Percentiles rank a stretch among this genome's conserved stretches.
These are phyloP conservation scores for Pelagia noctiluca DNA, from an alignment of 30 jellyfish, hydroid and myxozoan genomes.

Conservation along the genomic window DNA sequence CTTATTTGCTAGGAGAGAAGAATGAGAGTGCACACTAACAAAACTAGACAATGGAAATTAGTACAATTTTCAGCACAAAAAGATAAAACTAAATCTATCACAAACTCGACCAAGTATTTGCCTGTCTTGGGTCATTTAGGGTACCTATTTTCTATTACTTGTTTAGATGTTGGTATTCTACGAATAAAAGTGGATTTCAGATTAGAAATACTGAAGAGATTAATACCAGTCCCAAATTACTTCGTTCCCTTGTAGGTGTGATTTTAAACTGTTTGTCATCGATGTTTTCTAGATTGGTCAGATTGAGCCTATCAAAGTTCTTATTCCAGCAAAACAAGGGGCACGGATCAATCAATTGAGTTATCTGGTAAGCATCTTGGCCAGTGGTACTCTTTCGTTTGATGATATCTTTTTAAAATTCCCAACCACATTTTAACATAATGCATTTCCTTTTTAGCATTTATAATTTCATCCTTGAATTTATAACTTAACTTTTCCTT, in stretches of 20 bases:
- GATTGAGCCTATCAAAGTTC: not conserved
- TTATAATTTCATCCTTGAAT: not conserved
- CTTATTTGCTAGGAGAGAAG: too few relatives aligned
- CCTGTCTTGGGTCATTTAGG: too few relatives aligned
- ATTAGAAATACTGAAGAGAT: not conserved
- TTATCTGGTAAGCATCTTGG: conserved; percentile 27
- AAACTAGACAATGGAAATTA: too few relatives aligned
- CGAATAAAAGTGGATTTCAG: too few relatives aligned
- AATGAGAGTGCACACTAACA: too few relatives aligned
- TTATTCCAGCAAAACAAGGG: not conserved
- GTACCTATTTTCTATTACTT: too few relatives aligned
- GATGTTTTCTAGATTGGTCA: conserved; percentile 1
- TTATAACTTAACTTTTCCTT: not conserved
- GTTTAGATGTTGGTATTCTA: too few relatives aligned
- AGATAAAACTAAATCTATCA: too few relatives aligned
- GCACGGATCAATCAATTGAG: conserved; percentile 13
- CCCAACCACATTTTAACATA: too few relatives aligned
- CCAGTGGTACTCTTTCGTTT: not conserved
- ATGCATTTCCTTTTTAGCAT: not conserved
- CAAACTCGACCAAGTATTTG: too few relatives aligned
- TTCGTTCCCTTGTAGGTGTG: not conserved
- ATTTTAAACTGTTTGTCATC: too few relatives aligned
- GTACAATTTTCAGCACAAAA: too few relatives aligned
- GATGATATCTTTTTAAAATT: not conserved
- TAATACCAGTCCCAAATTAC: not conserved